Conservation (phyloP, 2,888 invertebrate genomes). For the Argynnis bischoffii region DNA sequence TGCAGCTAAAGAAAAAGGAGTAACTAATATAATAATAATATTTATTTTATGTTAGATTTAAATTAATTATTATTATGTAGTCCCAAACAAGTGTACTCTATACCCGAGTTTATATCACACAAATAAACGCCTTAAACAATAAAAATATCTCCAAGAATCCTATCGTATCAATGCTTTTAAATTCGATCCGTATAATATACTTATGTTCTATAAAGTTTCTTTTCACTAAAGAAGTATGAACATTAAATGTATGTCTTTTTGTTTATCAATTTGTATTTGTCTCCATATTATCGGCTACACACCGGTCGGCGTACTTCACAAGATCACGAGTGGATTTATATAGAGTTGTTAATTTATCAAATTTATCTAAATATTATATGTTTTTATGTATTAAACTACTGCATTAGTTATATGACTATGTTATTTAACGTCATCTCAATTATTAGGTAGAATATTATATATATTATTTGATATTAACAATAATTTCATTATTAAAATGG, state of each 20-base stretch:
- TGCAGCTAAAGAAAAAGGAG: no score
- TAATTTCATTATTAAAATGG: no score
- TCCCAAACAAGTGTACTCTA: slow-evolving; percentile 1
- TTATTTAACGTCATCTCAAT: no score
- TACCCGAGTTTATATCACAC: slow-evolving; percentile 9
- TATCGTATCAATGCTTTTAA: slow-evolving; percentile 43
- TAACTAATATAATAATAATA: no score
- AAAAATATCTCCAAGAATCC: slow-evolving; percentile 35
- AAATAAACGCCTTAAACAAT: slow-evolving; percentile 31
- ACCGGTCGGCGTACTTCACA: slow-evolving; percentile 77
- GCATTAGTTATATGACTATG: no score
- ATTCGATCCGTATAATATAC: slow-evolving; percentile 42
- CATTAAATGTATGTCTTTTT: slow-evolving; percentile 76
- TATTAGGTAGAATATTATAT: no score
- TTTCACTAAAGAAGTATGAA: slow-evolving; percentile 54
- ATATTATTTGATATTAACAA: no score
- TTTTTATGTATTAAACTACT: background rate
- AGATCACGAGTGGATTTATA: slow-evolving; percentile 54
- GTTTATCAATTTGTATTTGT: slow-evolving; percentile 83
- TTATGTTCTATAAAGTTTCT: slow-evolving; percentile 41
- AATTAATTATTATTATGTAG: no score
- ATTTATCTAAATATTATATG: background rate
- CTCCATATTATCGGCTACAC: slow-evolving; percentile 74
- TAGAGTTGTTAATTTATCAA: slow-evolving; percentile 49
- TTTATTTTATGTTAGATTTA: no score